Base-by-base conservation (phyloP, 2,113 vertebrate genomes). In the Anoura caudifer region DNA sequence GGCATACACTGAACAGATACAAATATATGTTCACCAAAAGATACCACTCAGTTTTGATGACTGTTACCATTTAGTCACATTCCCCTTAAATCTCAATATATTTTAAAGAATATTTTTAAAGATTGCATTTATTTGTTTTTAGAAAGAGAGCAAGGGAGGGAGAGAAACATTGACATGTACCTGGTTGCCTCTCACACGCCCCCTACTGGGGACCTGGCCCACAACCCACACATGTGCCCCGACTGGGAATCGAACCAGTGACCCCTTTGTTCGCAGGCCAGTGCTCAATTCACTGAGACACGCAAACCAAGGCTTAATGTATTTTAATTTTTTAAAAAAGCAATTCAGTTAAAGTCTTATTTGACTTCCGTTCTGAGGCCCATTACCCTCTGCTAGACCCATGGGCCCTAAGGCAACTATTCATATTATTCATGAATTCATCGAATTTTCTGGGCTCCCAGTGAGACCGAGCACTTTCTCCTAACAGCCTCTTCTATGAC, bases 281-380 rank as follows among this genome's bases (percentile, higher is more conserved):
- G 56, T 59, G 56, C 61, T 59, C 56, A 59, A 11, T 59, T 10
- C 56, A 59, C 8, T 26, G 56, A 59, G 56, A 59, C 56, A 59
- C 56, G 11, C 22, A 26, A 31, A 28, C 61, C 61, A 63, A 28
- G 4, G 61, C 31, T 61, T 77, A 63, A 67, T 47, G 47, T 67
- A n/a, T 83, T 33, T 84, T 72, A 79, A 56, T 73, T n/a, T n/a
- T n/a, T n/a, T 90, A 94, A 90, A 50, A 50, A 86, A 61, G n/a
- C n/a, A 81, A 3, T 70, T 36, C 33, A 52, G 28, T 87, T 91
- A 50, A 59, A 82, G 41, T 28, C 13, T 24, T 38, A 56, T 95
- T 87, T 70, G 67, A 41, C 75, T 41, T 96, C 36, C 22, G 59
- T 63, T 56, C 43, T 52, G 52, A 56, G 56, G 19, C 4, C 26